These are phyloP conservation scores for Drosophila ogumai DNA, from an alignment of 1,140 invertebrate genomes.

Conservation along the genomic window DNA sequence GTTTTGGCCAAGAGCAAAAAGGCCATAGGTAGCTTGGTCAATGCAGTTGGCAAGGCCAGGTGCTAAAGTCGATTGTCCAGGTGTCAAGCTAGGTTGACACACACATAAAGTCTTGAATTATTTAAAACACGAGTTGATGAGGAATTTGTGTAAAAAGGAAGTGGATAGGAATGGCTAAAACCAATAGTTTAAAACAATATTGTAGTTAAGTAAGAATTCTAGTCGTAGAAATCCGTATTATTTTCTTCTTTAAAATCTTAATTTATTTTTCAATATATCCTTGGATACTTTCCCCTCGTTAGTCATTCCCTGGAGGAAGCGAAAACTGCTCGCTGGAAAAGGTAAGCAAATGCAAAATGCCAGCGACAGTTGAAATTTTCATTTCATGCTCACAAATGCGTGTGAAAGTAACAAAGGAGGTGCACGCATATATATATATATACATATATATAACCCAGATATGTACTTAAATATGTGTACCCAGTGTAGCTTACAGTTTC, in stretches of 20 bases:
- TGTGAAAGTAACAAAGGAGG: slow-evolving; percentile 48
- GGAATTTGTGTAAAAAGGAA: not conserved
- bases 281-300: too few species aligned
- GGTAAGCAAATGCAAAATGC: slow-evolving; percentile 40
- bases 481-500: slow-evolving; percentile 50
- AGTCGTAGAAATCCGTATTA: not conserved
- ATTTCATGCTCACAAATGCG: slow-evolving; percentile 52
- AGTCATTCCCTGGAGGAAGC: not conserved
- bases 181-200: not conserved
- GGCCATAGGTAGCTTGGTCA: slow-evolving; percentile 1
- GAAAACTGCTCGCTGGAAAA: slow-evolving; percentile 8
- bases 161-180: not conserved
- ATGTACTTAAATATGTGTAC: slow-evolving; percentile 13
- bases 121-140: slow-evolving; percentile 11
- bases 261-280: not conserved
- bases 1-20: slow-evolving; percentile 30
- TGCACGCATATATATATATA: slow-evolving; percentile 6
- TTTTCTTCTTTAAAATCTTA: too few species aligned
- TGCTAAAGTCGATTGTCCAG: slow-evolving; percentile 1
- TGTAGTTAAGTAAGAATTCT: not conserved
- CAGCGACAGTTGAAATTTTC: slow-evolving; percentile 47
- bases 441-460: not conserved
- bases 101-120: slow-evolving; percentile 19
- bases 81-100: slow-evolving; percentile 6
- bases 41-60: slow-evolving; percentile 19